Evolutionary conservation across 2,113 vertebrate genomes (phyloP), one percentile per base, ranked within the genome.

Genomic region (Pelobates fuscus): DNA sequence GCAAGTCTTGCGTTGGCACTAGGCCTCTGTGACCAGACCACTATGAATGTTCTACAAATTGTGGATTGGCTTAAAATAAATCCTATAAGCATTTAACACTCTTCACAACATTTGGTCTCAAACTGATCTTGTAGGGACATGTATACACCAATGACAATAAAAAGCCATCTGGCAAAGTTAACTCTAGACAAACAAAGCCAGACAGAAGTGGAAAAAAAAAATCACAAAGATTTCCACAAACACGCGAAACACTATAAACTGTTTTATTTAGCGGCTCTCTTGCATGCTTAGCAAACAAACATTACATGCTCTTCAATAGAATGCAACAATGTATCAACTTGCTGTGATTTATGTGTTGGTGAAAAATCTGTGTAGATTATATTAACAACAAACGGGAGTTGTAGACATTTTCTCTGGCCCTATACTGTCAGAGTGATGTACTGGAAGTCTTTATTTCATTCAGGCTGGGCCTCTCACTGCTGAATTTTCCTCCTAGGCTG

Each of bases 401-500:
- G 86, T 91, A 96, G 93, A 92, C 95, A 95, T 92, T 95, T 96
- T 91, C 91, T 91, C 92, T 80, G 84, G 86, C 90, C 93, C 92
- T 91, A 86, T 94, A 93, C 95, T 97, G 96, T 96, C 95, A 96
- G 94, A 91, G 94, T 95, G 92, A 93, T 95, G 91, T 93, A 95
- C 95, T 96, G 94, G 93, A 97, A 98, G 95, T 97, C 96, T 98
- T 98, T 98, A 96, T 98, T 96, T 98, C 93, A 94, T 93, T 92
- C 91, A 93, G 92, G 91, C 92, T 91, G 94, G 95, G 95, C 94
- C 95, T 96, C 94, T 96, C 94, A 62, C 89, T 90, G 91, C 94
- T 84, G 94, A 93, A 94, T 95, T 95, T 93, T 94, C 93, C 95
- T 93, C 94, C 88, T 92, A 92, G 93, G 90, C 92, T 90, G 89